A percentile compares a stretch with the other conserved stretches of the same genome.
Conservation (phyloP, 2,888 invertebrate genomes). For the Neuroscelio doddi region DNA sequence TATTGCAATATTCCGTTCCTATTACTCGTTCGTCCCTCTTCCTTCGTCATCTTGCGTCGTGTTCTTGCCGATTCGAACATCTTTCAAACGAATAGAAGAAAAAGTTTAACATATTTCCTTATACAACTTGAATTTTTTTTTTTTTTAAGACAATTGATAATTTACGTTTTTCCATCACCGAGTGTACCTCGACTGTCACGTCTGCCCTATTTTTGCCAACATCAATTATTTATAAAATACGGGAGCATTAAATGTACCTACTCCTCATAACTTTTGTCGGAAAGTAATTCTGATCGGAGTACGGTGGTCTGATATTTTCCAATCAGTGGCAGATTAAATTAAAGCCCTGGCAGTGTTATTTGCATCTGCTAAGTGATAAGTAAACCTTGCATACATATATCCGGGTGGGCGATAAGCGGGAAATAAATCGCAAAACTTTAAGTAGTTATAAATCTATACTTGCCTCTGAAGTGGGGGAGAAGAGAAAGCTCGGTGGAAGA, state of each 20-base stretch:
- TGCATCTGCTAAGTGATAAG: constrained; percentile 72
- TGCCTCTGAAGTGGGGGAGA: constrained; percentile 55
- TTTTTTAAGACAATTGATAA: no score
- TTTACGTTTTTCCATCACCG: no score
- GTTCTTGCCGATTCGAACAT: constrained; percentile 35
- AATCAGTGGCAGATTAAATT: constrained; percentile 60
- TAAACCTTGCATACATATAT: constrained; percentile 70
- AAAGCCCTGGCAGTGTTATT: constrained; percentile 59
- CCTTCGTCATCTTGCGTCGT: constrained; percentile 36
- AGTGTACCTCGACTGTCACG: no score
- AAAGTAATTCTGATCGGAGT: not conserved
- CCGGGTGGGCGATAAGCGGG: constrained; percentile 69
- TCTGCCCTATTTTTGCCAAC: not conserved
- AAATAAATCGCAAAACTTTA: constrained; percentile 72
- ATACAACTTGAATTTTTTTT: constrained; percentile 2
- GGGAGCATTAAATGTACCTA: not conserved
- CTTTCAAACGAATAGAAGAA: constrained; percentile 20
- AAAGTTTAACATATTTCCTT: constrained; percentile 6
- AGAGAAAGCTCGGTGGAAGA: constrained; percentile 46
- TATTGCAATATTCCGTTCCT: constrained; percentile 71
- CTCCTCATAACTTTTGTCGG: not conserved
- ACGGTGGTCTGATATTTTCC: constrained; percentile 48
- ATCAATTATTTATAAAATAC: not conserved
- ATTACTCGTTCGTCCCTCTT: constrained; percentile 67
- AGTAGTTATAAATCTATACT: constrained; percentile 72